Base-by-base conservation (phyloP, 2,888 invertebrate genomes). In the Stegophylla sp. region DNA sequence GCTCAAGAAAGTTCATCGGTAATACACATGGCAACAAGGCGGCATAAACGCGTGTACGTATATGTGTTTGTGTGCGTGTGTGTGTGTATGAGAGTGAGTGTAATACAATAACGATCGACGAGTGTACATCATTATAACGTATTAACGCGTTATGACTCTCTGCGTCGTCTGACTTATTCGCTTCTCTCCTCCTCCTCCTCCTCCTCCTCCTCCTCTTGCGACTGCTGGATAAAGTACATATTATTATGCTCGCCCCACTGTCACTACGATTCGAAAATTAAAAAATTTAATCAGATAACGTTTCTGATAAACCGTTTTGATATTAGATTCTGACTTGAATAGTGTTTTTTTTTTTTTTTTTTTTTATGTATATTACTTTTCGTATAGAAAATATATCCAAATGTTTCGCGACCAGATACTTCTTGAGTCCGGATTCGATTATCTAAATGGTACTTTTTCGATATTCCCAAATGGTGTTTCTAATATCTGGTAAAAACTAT, bases 1-100 rank as follows among this genome's bases (percentile, higher is more conserved):
- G 61, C 71, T 23, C 69, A 79, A 71, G 79, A 79, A 79, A 79
- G 79, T 79, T 79, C 69, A 71, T 51, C 45, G 28, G n/a, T 26
- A 66, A 20, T 43, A 53, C 43, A 26, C 26, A 64, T 15, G 73
- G 73, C 61, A 45, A 73, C 56, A 63, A 61, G 23, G 17, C 45
- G 26, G 59, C 61, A 61, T 45, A 28, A 61, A 61, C 41, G 28
- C n/a, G 53, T 17, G 61, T 59, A 26, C 51, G 12, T 59, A 56
- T 20, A 20, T 13, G 15, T 48, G 17, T 48, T 17, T 48, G 17
- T 15, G 15, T 48, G 15, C 17, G 3, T 28, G 34, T 67, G 17
- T 51, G 4, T 26, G 26, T n/a, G 7, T 28, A 43, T 1, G 12
- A 5, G 4, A 15, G 20, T 41, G 41, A n/a, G n/a, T 23, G 23